phyloP scores from a whole-genome alignment of 2,113 vertebrate species.

The Notechis scutatus region DNA sequence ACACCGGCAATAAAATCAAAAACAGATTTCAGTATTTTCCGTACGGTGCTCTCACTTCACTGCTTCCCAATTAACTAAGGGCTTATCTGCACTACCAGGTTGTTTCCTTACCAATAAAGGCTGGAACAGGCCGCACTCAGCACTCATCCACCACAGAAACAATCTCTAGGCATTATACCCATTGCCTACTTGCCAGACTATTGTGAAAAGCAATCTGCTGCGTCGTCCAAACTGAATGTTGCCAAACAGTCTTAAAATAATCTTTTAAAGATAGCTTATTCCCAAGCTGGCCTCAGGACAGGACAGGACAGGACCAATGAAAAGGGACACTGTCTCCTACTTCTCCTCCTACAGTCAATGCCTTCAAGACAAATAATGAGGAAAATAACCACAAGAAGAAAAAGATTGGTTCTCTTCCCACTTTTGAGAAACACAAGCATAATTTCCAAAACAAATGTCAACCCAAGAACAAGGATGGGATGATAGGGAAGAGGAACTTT shows the following conservation, averaged over 20 bases:
- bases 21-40: background rate
- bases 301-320: background rate
- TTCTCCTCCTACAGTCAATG: background rate
- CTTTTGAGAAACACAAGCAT: constrained; percentile 31
- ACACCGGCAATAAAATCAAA: constrained; percentile 13
- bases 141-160: background rate
- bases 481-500: constrained; percentile 4
- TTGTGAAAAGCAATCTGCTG: background rate
- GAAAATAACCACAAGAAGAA: constrained; percentile 11
- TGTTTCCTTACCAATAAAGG: background rate
- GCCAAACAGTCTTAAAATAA: background rate
- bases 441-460: constrained; percentile 50
- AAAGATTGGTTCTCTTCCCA: background rate
- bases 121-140: background rate
- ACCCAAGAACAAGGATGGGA: constrained; percentile 42
- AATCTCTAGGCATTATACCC: background rate
- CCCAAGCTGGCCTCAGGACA: background rate
- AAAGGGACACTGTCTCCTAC: background rate
- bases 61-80: constrained; percentile 4
- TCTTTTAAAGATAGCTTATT: background rate
- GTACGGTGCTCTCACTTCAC: background rate
- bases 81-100: background rate
- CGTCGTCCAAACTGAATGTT: background rate
- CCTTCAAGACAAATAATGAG: background rate
- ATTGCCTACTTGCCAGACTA: background rate